A percentile compares a stretch with the other conserved stretches of the same genome.
Conservation (phyloP, 2,113 vertebrate genomes). For the Anas platyrhynchos region DNA sequence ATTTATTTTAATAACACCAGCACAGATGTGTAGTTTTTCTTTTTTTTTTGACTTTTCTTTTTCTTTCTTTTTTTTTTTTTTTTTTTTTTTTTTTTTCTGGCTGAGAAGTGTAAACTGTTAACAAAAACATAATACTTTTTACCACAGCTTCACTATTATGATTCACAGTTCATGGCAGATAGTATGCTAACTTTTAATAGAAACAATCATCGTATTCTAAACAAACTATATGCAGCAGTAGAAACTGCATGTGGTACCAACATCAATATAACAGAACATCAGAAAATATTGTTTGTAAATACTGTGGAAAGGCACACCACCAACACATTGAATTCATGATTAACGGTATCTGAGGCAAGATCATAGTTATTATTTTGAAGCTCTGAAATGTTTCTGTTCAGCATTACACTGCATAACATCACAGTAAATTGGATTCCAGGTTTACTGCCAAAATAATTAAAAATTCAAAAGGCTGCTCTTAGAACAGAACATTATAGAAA, state of each 20-base stretch:
- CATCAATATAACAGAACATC: background rate
- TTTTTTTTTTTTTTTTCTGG: background rate
- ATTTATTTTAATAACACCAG: background rate
- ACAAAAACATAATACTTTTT: background rate
- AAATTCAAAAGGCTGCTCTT: slow-evolving; percentile 47
- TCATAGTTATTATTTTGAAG: background rate
- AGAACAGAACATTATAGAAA: slow-evolving; percentile 27
- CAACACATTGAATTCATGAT: background rate
- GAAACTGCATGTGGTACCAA: background rate
- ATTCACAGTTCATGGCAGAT: background rate
- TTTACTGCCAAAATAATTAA: slow-evolving; percentile 54
- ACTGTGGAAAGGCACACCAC: background rate
- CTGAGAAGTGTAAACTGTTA: background rate
- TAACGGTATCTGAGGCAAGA: background rate
- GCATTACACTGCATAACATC: slow-evolving; percentile 19
- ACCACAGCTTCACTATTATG: background rate
- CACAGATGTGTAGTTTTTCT: background rate
- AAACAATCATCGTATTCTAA: background rate
- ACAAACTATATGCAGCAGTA: background rate
- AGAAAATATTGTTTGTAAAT: background rate
- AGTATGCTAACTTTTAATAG: background rate
- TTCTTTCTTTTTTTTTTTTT: background rate
- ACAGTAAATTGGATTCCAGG: slow-evolving; percentile 29
- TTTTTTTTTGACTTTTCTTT: no score
- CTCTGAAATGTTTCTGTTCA: background rate